A percentile compares a stretch with the other conserved stretches of the same genome.
These are phyloP conservation scores for Patella pellucida DNA, from an alignment of 2,888 invertebrate genomes.

Conservation along the genomic window DNA sequence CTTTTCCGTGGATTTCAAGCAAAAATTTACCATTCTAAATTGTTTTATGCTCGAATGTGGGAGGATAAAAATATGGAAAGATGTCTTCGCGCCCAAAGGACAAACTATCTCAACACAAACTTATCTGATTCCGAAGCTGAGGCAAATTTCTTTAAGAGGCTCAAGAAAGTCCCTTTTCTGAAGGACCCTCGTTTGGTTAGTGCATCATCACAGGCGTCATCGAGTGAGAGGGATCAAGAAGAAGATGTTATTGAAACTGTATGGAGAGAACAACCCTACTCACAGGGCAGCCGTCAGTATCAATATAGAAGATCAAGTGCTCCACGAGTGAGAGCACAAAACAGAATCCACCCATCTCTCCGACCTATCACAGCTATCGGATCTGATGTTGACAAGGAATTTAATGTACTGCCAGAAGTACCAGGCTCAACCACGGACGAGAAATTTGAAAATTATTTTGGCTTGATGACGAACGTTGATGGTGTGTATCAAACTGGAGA, in stretches of 20 bases:
- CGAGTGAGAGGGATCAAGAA: neutral
- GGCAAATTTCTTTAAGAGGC: neutral
- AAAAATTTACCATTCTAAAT: neutral
- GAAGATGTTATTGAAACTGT: neutral
- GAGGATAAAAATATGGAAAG: neutral
- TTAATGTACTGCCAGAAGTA: slow-evolving; percentile 9
- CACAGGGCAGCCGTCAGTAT: no score
- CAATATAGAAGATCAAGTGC: no score
- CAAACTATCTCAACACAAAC: neutral
- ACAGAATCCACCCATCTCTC: neutral
- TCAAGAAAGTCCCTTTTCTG: neutral
- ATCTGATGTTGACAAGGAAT: neutral
- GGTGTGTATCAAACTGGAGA: no score
- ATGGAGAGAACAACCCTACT: neutral
- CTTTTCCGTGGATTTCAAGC: neutral
- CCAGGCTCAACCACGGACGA: slow-evolving; percentile 3
- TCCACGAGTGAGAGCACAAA: no score
- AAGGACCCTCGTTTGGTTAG: neutral
- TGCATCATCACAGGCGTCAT: neutral
- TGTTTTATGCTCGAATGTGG: slow-evolving; percentile 3
- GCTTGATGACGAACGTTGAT: no score
- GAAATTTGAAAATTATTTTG: slow-evolving; percentile 10
- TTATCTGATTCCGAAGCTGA: neutral
- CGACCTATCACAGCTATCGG: slow-evolving; percentile 25
- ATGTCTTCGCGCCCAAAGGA: neutral